Percentiles rank a stretch among this genome's conserved stretches.
Evolutionary conservation across 2,888 invertebrate species (phyloP).

Genomic region (Euproctis similis): DNA sequence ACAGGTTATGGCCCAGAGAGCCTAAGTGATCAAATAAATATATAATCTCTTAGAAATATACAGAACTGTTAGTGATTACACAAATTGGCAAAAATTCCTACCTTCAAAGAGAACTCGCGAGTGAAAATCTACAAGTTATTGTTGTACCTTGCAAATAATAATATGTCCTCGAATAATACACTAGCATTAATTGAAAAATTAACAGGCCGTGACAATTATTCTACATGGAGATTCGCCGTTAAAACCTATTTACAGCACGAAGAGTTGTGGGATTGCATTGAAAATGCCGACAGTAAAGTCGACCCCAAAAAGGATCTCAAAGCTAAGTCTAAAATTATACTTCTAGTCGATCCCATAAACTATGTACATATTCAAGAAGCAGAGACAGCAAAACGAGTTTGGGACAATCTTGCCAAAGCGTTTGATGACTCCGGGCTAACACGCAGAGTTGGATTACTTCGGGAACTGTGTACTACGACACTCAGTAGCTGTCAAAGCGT

Average conservation of each 20-base stretch:
- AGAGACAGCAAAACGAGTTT: not conserved
- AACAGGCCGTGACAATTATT: not conserved
- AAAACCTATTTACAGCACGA: not conserved
- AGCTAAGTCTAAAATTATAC: not conserved
- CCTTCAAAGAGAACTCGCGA: too few relatives aligned
- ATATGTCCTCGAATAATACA: too few relatives aligned
- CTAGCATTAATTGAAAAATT: not conserved
- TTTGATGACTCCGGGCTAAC: too few relatives aligned
- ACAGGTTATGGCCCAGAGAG: too few relatives aligned
- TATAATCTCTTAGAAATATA: too few relatives aligned
- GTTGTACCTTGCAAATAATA: too few relatives aligned
- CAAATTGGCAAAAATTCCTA: constrained; percentile 2
- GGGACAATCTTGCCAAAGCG: not conserved
- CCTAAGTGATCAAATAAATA: too few relatives aligned
- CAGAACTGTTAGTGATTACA: too few relatives aligned
- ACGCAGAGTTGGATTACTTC: not conserved
- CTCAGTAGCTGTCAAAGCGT: not conserved
- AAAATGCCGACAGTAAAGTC: not conserved
- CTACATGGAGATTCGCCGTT: not conserved
- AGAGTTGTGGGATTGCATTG: not conserved
- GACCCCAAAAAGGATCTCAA: not conserved
- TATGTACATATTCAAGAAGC: not conserved
- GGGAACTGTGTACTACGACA: not conserved
- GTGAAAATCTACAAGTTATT: too few relatives aligned
- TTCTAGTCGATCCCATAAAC: not conserved